Base-by-base conservation (phyloP, 2,888 invertebrate genomes). In the Hydrotaea diabolus region DNA sequence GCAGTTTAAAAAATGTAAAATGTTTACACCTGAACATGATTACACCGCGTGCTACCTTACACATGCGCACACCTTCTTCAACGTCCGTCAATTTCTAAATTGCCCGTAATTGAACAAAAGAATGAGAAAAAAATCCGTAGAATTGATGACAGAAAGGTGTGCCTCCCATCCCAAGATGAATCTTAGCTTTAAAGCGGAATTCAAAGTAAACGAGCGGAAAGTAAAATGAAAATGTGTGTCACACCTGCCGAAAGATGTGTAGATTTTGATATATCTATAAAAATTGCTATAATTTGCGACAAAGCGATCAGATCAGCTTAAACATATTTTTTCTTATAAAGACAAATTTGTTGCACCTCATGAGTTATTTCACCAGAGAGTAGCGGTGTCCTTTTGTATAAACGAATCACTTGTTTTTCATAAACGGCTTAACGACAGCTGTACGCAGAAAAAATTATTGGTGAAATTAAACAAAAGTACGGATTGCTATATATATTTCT, bases 11-110 rank as follows among this genome's bases (percentile, higher is more conserved):
- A 5, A 17, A 8, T 21, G 69, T 23, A 46, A 69, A 69, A n/a
- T 23, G 23, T 46, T 69, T 46, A 66, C 69, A 69, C 43, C 69
- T 46, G 43, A 59, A 26, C 59, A 13, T 59, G 26, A 26, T 23
- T 59, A 26, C 59, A 23, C 13, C 26, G 59, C 26, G 26, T 19
- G 23, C 39, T 15, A 21, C n/a, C n/a, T n/a, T n/a, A n/a, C 11
- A 46, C 31, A n/a, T n/a, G 7, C 31, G 39, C 62, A 62, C 31
- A 62, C 62, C 62, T 62, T 36, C n/a, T n/a, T 7, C 17, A 2
- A 31, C 17, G 62, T 36, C 15, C 62, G 31, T 3, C 26, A 62
- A 62, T 62, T 36, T 13, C 17, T 26, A 62, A 62, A 36, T n/a
- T 31, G n/a, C n/a, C 26, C 62, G 31, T 49, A 49, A 49, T 49